Base-by-base conservation (phyloP, 2,888 invertebrate species). In the Metacarcinus magister region DNA sequence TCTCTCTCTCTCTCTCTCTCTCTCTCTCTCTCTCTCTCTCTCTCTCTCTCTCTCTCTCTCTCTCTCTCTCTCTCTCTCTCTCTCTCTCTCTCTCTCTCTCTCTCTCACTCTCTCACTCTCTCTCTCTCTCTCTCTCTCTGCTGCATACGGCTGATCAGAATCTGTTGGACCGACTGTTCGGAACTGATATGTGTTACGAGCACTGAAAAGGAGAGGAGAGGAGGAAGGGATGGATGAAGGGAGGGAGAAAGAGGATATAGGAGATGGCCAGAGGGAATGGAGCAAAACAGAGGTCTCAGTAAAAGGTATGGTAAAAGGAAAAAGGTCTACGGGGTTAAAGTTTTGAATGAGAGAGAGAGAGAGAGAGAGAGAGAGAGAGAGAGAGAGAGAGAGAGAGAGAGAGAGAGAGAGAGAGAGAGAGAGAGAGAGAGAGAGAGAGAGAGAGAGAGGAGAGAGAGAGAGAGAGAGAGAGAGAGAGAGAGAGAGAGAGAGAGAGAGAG, bases 361-460 rank as follows among this genome's bases (percentile, higher is more conserved):
- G 87, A 87, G 87, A 39, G 87, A 87, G 87, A 39, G 87, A 87
- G 32, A 39, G 39, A 39, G 87, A 87, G 87, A 87, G 87, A 39
- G 87, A 87, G 87, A 39, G 87, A 87, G 87, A 39, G 87, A 87
- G 32, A 39, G 39, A 39, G 87, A 87, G 87, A 87, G 87, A 39
- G 87, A 87, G 87, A 39, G 87, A 87, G 87, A 39, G 87, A 87
- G 39, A 39, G 87, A 87, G 87, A 39, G 87, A 87, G 87, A 39
- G 87, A 87, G 87, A 39, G 87, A 87, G 87, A 39, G 87, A 87
- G 87, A 39, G 87, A 87, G n/a, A n/a, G 54, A 54, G 8, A 54
- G 54, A 54, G 54, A 54, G 54, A 39, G 39, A 39, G 0, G 87
- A 87, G 87, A 39, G 87, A 87, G 87, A 39, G 87, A 87, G 32